A percentile compares a stretch with the other conserved stretches of the same genome.
Evolutionary conservation across 2,797 vertebrate genomes (phyloP).

Genomic region (Phyllotis vaccarum): DNA sequence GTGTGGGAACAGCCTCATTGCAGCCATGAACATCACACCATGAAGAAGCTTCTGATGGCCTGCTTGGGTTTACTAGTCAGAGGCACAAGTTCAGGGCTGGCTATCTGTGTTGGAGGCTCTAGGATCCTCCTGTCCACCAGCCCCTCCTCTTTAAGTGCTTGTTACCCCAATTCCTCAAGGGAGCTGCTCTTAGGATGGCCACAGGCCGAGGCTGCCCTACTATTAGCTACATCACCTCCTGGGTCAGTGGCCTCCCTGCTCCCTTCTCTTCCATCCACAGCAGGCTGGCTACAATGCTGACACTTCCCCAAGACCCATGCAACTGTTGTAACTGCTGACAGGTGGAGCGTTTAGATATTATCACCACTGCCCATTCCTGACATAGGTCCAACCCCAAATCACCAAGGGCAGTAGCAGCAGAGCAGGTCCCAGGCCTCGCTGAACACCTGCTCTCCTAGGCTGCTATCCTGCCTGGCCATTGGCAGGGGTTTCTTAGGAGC

Average conservation of each 20-base stretch:
- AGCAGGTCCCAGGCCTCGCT: accelerated
- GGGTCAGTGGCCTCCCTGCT: accelerated
- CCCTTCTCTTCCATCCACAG: background rate
- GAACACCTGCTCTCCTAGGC: background rate
- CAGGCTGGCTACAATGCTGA: accelerated
- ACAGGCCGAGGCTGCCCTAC: background rate
- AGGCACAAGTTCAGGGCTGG: background rate
- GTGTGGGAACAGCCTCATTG: background rate
- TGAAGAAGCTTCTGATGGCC: background rate
- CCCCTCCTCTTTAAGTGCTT: background rate
- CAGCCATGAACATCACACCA: accelerated
- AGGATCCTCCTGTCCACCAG: background rate
- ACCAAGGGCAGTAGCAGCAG: accelerated
- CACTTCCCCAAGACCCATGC: background rate
- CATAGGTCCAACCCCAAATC: background rate
- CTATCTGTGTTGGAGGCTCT: background rate
- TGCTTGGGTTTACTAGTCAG: background rate
- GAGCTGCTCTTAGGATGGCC: background rate
- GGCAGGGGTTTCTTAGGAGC: background rate
- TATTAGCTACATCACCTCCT: background rate
- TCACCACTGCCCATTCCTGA: background rate
- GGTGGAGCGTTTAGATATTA: too few relatives aligned
- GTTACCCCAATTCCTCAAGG: background rate
- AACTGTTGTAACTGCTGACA: background rate
- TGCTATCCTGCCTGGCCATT: background rate